Evolutionary conservation across 2,797 vertebrate species (phyloP).

Genomic region (Neopelma chrysocephalum): DNA sequence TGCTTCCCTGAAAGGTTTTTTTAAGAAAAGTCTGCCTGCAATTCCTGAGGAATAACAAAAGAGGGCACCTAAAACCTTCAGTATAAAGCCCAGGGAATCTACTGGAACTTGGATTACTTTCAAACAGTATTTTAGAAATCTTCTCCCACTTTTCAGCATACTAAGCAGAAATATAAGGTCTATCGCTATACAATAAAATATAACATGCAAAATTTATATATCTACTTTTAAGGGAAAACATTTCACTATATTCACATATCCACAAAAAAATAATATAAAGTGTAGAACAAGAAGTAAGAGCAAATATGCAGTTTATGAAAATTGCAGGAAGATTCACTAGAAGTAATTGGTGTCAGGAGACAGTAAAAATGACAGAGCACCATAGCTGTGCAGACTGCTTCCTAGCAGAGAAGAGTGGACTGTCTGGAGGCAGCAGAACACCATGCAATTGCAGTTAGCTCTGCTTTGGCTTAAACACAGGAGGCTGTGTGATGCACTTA

Average conservation of each 20-base stretch:
- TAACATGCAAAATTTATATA: neutral
- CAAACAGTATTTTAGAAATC: constrained; percentile 1
- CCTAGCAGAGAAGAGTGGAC: neutral
- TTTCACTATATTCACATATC: neutral
- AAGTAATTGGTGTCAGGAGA: neutral
- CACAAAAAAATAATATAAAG: neutral
- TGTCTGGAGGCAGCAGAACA: neutral
- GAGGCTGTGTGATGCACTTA: neutral
- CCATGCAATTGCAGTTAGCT: neutral
- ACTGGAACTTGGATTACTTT: neutral
- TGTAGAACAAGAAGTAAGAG: neutral
- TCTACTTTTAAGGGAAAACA: neutral
- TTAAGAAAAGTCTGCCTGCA: constrained; percentile 10
- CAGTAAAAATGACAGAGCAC: neutral
- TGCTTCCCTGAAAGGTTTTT: neutral
- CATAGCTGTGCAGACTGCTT: neutral
- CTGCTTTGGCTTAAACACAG: neutral
- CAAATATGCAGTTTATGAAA: neutral
- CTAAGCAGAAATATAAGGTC: neutral
- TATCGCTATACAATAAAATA: neutral
- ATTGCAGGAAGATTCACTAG: neutral
- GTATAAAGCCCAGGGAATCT: neutral
- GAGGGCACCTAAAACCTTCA: constrained; percentile 74
- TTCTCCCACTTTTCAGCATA: neutral
- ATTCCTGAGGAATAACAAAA: constrained; percentile 33